Base-by-base conservation (phyloP, 2,888 invertebrate species). In the Prenolepis imparis region DNA sequence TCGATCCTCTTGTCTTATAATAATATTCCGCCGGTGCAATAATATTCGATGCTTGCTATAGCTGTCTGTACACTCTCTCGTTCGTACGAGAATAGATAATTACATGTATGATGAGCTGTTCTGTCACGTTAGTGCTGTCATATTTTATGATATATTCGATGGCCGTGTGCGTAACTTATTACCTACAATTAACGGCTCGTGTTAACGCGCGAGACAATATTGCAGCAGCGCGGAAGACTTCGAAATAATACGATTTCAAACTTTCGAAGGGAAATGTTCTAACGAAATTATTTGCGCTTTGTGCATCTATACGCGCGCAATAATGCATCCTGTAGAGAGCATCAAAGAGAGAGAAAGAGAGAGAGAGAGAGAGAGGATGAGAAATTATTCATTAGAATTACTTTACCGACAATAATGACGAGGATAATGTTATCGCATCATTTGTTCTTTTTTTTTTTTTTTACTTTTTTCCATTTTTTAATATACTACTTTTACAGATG, bases 201-300 rank as follows among this genome's bases (percentile, higher is more conserved):
- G 24, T 83, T 82, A 78, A 67, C 52, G 52, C 55, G 61, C 63
- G 36, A 52, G 48, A 70, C 68, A 41, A 72, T 72, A 59, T 77
- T 61, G 15, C 39, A 39, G 57, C 41, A 36, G 48, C 12, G 28
- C 70, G 61, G 70, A 84, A 52, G 48, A 82, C 74, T 74, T 68
- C 11, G 63, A 70, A 82, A 74, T 84, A 84, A 84, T 84, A 48
- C 18, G 55, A 75, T 82, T 84, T 74, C 75, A 39, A 84, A 82
- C 70, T 82, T 80, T 36, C 39, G 21, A 48, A 82, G 70, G 52
- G 64, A 68, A 75, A 63, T 64, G 67, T 72, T 32, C 48, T 64
- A 84, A 84, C 36, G 24, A 84, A 44, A 57, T 84, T 84, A 74
- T 72, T 21, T 39, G 61, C 70, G 70, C 64, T 48, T 72, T 74